Conservation (phyloP, 2,113 vertebrate species). For the Poeciliopsis turrubarensis region DNA sequence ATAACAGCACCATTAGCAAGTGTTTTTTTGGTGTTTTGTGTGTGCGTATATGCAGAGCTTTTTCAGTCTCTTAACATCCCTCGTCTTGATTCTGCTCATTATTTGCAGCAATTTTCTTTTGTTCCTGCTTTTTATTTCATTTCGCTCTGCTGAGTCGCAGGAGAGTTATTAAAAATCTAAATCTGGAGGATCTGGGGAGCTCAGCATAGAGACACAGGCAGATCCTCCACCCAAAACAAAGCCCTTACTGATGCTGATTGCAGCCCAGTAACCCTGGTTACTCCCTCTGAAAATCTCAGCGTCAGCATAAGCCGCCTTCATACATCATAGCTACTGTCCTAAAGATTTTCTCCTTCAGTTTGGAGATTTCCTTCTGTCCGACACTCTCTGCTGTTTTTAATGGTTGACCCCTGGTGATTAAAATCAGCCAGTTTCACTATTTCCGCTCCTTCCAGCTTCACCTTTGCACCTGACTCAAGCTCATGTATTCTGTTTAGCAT, state of each 20-base stretch:
- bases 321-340: too few relatives aligned
- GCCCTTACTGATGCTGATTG: neutral
- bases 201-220: neutral
- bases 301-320: neutral
- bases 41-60: neutral
- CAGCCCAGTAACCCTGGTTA: neutral
- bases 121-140: too few relatives aligned
- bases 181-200: neutral
- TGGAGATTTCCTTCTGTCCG: too few relatives aligned
- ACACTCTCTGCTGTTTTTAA: too few relatives aligned
- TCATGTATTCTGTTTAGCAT: too few relatives aligned
- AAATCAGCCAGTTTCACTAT: too few relatives aligned
- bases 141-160: too few relatives aligned
- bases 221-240: neutral
- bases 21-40: neutral
- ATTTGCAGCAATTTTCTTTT: neutral
- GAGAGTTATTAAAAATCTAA: too few relatives aligned
- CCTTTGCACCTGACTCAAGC: too few relatives aligned
- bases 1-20: slow-evolving; percentile 6
- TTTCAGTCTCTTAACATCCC: neutral
- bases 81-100: neutral
- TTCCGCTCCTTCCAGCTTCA: too few relatives aligned
- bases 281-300: neutral
- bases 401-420: too few relatives aligned
- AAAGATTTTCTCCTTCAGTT: too few relatives aligned